Conservation (phyloP, 2,888 invertebrate genomes). For the Willowsia nigromaculata region DNA sequence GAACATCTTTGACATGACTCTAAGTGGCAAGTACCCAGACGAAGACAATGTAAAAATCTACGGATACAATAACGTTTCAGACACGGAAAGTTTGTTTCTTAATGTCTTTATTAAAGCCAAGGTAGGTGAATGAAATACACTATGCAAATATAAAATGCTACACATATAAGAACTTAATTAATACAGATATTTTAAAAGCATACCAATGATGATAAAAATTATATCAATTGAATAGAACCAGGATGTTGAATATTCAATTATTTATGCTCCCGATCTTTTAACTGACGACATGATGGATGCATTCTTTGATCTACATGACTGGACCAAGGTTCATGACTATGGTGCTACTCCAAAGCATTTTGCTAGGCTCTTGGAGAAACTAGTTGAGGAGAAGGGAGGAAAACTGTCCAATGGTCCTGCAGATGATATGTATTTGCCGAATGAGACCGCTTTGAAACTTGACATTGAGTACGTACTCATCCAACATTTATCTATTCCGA, state of each 20-base stretch:
- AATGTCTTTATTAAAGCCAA: neutral
- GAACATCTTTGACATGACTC: conserved; percentile 26
- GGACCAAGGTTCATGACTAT: neutral
- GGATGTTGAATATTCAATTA: neutral
- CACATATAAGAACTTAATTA: neutral
- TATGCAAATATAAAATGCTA: neutral
- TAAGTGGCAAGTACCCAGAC: conserved; percentile 1
- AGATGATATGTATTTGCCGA: conserved; percentile 39
- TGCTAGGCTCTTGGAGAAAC: neutral
- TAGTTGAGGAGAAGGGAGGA: conserved; percentile 6
- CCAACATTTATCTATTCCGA: no score
- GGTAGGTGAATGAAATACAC: neutral
- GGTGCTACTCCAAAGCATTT: conserved; percentile 13
- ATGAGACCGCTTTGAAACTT: conserved; percentile 26
- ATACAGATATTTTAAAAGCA: no score
- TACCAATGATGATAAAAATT: no score
- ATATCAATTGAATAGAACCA: neutral
- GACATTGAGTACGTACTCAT: conserved; percentile 7
- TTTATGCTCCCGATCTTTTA: conserved; percentile 6
- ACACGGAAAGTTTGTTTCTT: neutral
- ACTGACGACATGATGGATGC: conserved; percentile 7
- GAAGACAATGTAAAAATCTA: conserved; percentile 13
- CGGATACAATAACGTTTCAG: conserved; percentile 28
- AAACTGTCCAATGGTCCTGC: neutral
- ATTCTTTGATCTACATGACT: conserved; percentile 16